These are phyloP conservation scores for Podarcis cretensis DNA, from an alignment of 2,113 vertebrate genomes.

Conservation along the genomic window DNA sequence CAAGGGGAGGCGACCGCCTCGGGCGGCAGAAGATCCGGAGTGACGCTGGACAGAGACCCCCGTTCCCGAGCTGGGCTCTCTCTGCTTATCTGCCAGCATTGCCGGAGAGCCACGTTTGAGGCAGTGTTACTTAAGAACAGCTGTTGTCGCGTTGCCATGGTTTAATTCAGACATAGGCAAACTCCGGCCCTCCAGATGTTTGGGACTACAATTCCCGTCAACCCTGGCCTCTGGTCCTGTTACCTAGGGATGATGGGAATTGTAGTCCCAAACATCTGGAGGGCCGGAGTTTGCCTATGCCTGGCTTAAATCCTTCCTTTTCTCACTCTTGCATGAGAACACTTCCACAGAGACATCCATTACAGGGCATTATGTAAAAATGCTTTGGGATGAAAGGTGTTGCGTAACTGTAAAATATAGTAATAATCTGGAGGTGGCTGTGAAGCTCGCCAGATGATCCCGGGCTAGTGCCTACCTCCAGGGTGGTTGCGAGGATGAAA, in stretches of 20 bases:
- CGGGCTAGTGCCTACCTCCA: neutral
- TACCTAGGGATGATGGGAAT: neutral
- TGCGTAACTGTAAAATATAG: slow-evolving; percentile 54
- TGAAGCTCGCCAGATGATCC: neutral
- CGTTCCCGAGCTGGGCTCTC: too few relatives aligned
- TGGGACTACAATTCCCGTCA: too few relatives aligned
- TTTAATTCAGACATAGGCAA: too few relatives aligned
- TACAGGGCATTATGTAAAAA: slow-evolving; percentile 56
- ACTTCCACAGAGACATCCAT: slow-evolving; percentile 46
- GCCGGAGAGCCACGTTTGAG: too few relatives aligned
- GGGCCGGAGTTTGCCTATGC: too few relatives aligned
- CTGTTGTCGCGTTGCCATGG: slow-evolving; percentile 6
- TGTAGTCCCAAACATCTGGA: too few relatives aligned
- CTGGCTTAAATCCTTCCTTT: slow-evolving; percentile 16
- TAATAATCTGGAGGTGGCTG: neutral
- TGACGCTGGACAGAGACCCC: neutral
- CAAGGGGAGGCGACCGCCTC: too few relatives aligned
- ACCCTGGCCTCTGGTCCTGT: too few relatives aligned
- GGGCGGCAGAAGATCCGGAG: too few relatives aligned
- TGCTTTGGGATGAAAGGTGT: slow-evolving; percentile 15
- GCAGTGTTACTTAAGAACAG: slow-evolving; percentile 12
- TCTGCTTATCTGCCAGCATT: too few relatives aligned
- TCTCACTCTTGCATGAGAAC: slow-evolving; percentile 29
- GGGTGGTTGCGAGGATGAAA: neutral
- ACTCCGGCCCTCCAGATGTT: too few relatives aligned